A percentile compares a stretch with the other conserved stretches of the same genome.
Conservation (phyloP, 2,888 invertebrate genomes). For the Cylloceria caligata region DNA sequence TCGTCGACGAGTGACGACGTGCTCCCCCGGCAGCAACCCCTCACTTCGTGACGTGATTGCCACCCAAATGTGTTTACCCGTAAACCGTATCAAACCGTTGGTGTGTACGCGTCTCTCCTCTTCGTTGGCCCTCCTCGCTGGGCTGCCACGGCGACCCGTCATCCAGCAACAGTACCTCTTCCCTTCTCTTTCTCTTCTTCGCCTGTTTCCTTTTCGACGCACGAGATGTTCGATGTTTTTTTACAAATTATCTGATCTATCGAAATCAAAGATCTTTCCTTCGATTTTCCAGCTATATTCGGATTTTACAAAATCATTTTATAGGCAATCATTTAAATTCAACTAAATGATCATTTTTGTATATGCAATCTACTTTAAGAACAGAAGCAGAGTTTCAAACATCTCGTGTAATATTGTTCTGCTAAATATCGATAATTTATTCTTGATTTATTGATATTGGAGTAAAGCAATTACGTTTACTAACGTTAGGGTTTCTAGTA, state of each 20-base stretch:
- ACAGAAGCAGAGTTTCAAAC: too few species aligned
- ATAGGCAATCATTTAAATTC: not conserved
- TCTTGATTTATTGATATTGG: too few species aligned
- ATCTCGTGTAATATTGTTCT: too few species aligned
- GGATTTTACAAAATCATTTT: not conserved
- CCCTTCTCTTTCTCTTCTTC: slow-evolving; percentile 52
- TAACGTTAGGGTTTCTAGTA: too few species aligned
- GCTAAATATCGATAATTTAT: too few species aligned
- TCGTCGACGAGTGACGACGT: slow-evolving; percentile 62
- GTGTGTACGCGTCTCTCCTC: slow-evolving; percentile 67
- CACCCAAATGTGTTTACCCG: slow-evolving; percentile 84
- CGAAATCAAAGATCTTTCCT: not conserved
- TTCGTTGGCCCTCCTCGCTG: slow-evolving; percentile 67
- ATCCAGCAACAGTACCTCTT: slow-evolving; percentile 47
- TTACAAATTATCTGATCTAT: not conserved
- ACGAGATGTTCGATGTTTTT: not conserved
- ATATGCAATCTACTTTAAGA: not conserved
- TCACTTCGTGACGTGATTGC: slow-evolving; percentile 82
- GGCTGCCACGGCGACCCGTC: slow-evolving; percentile 26
- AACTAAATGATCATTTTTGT: not conserved
- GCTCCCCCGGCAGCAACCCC: slow-evolving; percentile 70
- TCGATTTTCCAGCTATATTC: not conserved
- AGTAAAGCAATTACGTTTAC: too few species aligned
- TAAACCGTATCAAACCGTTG: slow-evolving; percentile 84
- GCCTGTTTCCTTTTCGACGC: not conserved